Percentiles rank a stretch among this genome's conserved stretches.
phyloP scores from a whole-genome alignment of 2,113 vertebrate species.

The Heloderma charlesbogerti region DNA sequence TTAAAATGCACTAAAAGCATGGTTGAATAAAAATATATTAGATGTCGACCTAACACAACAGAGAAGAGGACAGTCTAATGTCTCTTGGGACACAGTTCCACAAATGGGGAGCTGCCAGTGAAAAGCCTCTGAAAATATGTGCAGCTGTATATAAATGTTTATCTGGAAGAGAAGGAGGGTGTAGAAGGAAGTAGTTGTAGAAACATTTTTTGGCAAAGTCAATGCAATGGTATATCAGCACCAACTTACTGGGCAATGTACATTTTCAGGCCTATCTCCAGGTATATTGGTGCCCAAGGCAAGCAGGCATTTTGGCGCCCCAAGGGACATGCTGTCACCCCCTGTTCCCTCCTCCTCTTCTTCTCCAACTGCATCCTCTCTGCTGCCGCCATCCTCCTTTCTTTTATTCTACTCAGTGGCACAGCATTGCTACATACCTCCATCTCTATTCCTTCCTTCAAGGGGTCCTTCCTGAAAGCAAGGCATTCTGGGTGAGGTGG shows the following conservation, averaged over 20 bases:
- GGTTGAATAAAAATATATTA: neutral
- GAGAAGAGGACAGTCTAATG: neutral
- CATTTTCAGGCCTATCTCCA: too few species aligned
- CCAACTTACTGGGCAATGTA: neutral
- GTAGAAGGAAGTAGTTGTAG: neutral
- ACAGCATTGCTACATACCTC: too few species aligned
- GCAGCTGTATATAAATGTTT: neutral
- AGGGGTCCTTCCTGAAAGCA: too few species aligned
- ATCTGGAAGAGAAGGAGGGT: neutral
- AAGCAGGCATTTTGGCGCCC: too few species aligned
- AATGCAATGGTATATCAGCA: neutral
- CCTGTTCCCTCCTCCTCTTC: too few species aligned
- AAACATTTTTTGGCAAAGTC: neutral
- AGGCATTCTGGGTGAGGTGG: too few species aligned
- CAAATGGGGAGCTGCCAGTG: neutral
- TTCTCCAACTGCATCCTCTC: too few species aligned
- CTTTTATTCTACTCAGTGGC: too few species aligned
- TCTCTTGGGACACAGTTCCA: neutral
- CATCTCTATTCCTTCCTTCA: too few species aligned
- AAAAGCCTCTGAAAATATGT: neutral
- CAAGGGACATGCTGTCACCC: too few species aligned
- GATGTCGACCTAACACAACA: neutral
- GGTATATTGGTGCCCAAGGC: too few species aligned
- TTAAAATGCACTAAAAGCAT: neutral
- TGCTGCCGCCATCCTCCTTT: too few species aligned